Base-by-base conservation (phyloP, 1,140 invertebrate species). In the Hetaerina americana region DNA sequence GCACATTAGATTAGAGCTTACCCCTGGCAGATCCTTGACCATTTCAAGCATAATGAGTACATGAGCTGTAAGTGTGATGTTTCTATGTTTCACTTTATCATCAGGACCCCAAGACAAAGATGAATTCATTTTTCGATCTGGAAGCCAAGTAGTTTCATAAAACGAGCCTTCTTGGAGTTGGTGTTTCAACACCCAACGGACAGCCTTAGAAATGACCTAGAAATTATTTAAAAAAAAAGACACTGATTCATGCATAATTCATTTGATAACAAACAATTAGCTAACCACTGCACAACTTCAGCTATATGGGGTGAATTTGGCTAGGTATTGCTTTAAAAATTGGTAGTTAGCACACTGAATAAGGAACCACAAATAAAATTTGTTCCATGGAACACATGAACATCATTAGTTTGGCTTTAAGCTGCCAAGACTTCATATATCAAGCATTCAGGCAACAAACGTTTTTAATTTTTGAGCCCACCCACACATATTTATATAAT, bases 41-140 rank as follows among this genome's bases (percentile, higher is more conserved):
- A 88, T 87, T 57, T 90, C 87, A 70, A 96, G 80, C 0, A 92
- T 92, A 26, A 96, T 93, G 0, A 96, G 81, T 0, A 95, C 93
- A 77, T 96, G 93, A 0, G 94, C 93, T 0, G 94, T 96, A 0
- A 96, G 81, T 0, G 92, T 92, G 18, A 96, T 91, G 77, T 96
- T 96, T 27, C 91, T 83, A 72, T 89, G 86, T 15, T 82, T 76
- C 26, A 90, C 84, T 72, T 85, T 82, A 25, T 85, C 75, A 0
- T 83, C 78, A 28, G 81, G 70, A 72, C 76, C 75, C 79, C 80
- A 85, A 71, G 85, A 83, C 15, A 88, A 77, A 0, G 90, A 87
- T n/a, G 84, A 84, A 79, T 95, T 95, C 79, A 92, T 87, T 81
- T 95, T 95, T 26, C 92, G 82, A 81, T 95, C 90, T 0, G 91